Evolutionary conservation across 2,113 vertebrate genomes (phyloP), one percentile per base, ranked within the genome.

Genomic region (Recurvirostra avosetta): DNA sequence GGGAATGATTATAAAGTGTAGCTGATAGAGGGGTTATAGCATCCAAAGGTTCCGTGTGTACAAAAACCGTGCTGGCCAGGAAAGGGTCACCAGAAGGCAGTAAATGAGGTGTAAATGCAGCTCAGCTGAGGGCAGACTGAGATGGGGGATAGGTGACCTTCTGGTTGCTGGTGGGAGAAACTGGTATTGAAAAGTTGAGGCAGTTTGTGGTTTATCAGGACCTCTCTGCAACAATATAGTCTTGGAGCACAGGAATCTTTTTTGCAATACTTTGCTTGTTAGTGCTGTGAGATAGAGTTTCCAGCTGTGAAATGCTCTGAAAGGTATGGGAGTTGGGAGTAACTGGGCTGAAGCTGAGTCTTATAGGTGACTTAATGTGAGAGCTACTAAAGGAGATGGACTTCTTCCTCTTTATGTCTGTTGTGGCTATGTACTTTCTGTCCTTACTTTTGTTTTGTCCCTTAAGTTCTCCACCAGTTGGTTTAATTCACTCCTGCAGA

Each of bases 281-380:
- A 32, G 27, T 41, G 5, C 25, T 66, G 14, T 81, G 19, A 81
- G 38, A 25, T 3, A n/a, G 23, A 21, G 34, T 74, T 84, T 77
- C 29, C 14, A 49, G 17, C 9, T 74, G 21, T 71, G 72, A 90
- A 90, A 47, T 40, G 20, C 15, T 41, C 23, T 52, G 36, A 65
- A 81, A 77, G 1, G 1, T 32, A 8, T 3, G 3, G 7, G 8
- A 3, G 2, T 4, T 74, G 29, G 9, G 6, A 8, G 3, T 63
- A 45, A 53, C 32, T 61, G 29, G 12, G 5, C 15, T 88, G 59
- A 94, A 90, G 55, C 16, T 26, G 30, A 40, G 49, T 38, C 15
- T 66, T 74, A n/a, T 10, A 3, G 9, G 36, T 71, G 18, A 73
- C 27, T 4, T 34, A 36, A 3, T 36, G 21, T 73, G 61, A 81